These are phyloP conservation scores for Volucella inanis DNA, from an alignment of 2,888 invertebrate species.

Conservation along the genomic window DNA sequence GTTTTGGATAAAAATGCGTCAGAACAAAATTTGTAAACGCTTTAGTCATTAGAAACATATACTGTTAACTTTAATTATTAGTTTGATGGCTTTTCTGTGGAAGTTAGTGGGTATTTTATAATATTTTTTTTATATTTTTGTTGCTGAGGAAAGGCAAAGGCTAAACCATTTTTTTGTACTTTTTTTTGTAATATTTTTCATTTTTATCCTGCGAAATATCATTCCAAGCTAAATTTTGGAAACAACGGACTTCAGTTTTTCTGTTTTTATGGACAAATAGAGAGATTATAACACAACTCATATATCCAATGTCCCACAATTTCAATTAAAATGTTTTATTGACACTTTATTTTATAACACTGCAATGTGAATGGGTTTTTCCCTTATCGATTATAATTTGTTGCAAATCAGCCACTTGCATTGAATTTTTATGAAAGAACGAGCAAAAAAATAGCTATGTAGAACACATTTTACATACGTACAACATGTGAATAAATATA, in stretches of 20 bases:
- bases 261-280: conserved; percentile 60
- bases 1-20: conserved; percentile 35
- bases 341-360: conserved; percentile 9
- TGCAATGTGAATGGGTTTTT: conserved; percentile 12
- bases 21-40: conserved; percentile 24
- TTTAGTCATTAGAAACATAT: conserved; percentile 33
- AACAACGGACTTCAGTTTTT: conserved; percentile 51
- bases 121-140: conserved; percentile 11
- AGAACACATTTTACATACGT: conserved; percentile 48
- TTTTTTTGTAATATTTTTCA: conserved; percentile 20
- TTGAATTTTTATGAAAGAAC: conserved; percentile 44
- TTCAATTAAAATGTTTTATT: conserved; percentile 16
- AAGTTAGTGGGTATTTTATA: conserved; percentile 32
- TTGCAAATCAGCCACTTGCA: conserved; percentile 48
- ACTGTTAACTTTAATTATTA: conserved; percentile 12
- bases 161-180: not conserved
- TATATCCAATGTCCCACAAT: conserved; percentile 15
- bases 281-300: conserved; percentile 36
- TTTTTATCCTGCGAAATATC: conserved; percentile 58
- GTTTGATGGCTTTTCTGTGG: conserved; percentile 16
- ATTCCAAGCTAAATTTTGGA: conserved; percentile 66
- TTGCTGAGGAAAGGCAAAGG: not conserved
- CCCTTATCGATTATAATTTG: conserved; percentile 27
- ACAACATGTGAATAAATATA: conserved; percentile 64
- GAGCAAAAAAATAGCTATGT: conserved; percentile 37